These are phyloP conservation scores for Nasonia vitripennis DNA, from an alignment of 1,140 invertebrate genomes.

Conservation along the genomic window DNA sequence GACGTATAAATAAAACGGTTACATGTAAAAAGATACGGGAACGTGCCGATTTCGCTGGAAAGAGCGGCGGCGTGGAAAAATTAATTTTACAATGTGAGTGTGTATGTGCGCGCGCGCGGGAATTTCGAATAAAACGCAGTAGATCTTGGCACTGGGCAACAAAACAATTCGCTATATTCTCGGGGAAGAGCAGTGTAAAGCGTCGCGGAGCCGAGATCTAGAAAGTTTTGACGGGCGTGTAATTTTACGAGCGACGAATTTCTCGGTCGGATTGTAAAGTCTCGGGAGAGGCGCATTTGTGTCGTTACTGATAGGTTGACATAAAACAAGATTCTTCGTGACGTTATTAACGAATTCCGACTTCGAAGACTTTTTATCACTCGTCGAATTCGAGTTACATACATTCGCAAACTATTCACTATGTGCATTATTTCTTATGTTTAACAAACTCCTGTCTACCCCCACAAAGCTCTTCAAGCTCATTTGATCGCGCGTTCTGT, in stretches of 20 bases:
- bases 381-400: too few species aligned
- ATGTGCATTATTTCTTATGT: too few species aligned
- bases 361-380: too few species aligned
- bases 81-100: not conserved
- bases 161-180: too few species aligned
- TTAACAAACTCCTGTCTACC: too few species aligned
- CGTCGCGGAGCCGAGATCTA: too few species aligned
- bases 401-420: too few species aligned
- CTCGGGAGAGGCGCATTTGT: not conserved
- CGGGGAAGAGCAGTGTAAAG: too few species aligned
- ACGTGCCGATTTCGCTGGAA: conserved; percentile 1
- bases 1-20: conserved; percentile 22
- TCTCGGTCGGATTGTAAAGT: not conserved
- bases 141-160: conserved; percentile 8
- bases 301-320: not conserved
- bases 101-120: not conserved
- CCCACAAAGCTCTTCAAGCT: too few species aligned
- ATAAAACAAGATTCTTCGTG: not conserved
- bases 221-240: too few species aligned
- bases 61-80: not conserved
- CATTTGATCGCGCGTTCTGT: too few species aligned
- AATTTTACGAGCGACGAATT: not conserved
- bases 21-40: not conserved
- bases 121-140: not conserved
- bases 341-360: too few species aligned